Conservation (phyloP, 2,888 invertebrate species). For the Fissipunctia ypsillon region DNA sequence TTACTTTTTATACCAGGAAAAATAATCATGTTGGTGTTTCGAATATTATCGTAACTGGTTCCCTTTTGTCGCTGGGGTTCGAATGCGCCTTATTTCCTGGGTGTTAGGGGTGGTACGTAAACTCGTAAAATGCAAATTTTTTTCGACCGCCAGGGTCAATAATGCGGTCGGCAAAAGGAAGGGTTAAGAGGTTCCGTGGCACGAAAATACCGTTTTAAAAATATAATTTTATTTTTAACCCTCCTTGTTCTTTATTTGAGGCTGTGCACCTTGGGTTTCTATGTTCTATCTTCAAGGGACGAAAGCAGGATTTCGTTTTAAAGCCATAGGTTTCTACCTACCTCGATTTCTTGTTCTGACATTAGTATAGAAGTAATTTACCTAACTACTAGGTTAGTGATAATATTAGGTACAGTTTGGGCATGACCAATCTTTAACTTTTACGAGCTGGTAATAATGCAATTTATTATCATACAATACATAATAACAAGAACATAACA, state of each 20-base stretch:
- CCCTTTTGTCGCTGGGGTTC: slow-evolving; percentile 66
- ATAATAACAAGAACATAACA: not conserved
- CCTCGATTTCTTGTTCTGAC: not conserved
- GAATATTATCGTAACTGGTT: slow-evolving; percentile 78
- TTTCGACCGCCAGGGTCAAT: slow-evolving; percentile 60
- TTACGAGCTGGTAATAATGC: not conserved
- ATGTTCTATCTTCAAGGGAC: not conserved
- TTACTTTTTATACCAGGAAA: slow-evolving; percentile 82
- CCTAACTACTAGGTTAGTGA: too few relatives aligned
- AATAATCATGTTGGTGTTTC: slow-evolving; percentile 79
- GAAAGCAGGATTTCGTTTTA: not conserved
- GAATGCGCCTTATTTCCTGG: slow-evolving; percentile 69
- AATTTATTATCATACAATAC: slow-evolving; percentile 25
- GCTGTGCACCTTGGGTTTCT: not conserved
- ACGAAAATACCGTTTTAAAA: slow-evolving; percentile 29
- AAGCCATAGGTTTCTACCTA: too few relatives aligned
- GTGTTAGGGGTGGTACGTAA: slow-evolving; percentile 46
- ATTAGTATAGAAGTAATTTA: too few relatives aligned
- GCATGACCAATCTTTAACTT: slow-evolving; percentile 12
- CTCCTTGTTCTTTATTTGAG: not conserved
- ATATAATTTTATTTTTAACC: slow-evolving; percentile 38
- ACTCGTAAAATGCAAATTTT: slow-evolving; percentile 62
- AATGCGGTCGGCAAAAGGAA: slow-evolving; percentile 61
- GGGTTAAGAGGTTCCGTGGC: slow-evolving; percentile 54
- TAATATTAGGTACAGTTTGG: not conserved